A percentile compares a stretch with the other conserved stretches of the same genome.
Evolutionary conservation across 2,797 vertebrate species (phyloP).

Genomic region (Gambelia wislizenii): DNA sequence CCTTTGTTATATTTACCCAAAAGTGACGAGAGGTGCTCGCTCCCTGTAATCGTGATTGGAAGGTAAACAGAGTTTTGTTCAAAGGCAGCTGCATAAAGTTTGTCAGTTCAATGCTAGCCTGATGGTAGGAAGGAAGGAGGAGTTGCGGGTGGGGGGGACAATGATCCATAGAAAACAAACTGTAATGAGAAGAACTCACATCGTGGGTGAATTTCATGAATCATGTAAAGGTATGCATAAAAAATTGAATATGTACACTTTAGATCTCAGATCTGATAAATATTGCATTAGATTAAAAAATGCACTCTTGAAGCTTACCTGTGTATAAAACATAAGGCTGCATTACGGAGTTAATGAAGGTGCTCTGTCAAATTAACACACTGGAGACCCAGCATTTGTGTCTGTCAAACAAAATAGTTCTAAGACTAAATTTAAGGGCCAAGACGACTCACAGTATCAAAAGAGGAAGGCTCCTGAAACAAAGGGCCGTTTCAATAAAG

Average conservation of each 20-base stretch:
- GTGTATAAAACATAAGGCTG: slow-evolving; percentile 59
- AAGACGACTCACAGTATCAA: slow-evolving; percentile 25
- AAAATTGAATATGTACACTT: slow-evolving; percentile 74
- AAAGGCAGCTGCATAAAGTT: slow-evolving; percentile 57
- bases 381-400: slow-evolving; percentile 46
- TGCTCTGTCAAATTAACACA: slow-evolving; percentile 72
- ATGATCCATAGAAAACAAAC: slow-evolving; percentile 71
- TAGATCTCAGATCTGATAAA: slow-evolving; percentile 67
- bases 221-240: slow-evolving; percentile 69
- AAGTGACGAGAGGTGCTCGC: slow-evolving; percentile 25
- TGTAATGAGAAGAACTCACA: slow-evolving; percentile 71
- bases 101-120: slow-evolving; percentile 61
- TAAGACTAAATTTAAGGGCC: slow-evolving; percentile 56
- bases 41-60: slow-evolving; percentile 46
- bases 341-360: slow-evolving; percentile 57
- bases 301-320: slow-evolving; percentile 64
- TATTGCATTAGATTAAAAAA: slow-evolving; percentile 76
- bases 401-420: slow-evolving; percentile 53
- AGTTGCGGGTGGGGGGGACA: slow-evolving; percentile 18
- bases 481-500: slow-evolving; percentile 42
- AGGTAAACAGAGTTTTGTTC: slow-evolving; percentile 60
- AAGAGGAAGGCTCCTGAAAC: slow-evolving; percentile 32
- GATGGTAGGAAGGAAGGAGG: not conserved
- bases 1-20: slow-evolving; percentile 48
- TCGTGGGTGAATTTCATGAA: slow-evolving; percentile 66